Base-by-base conservation (phyloP, 2,888 invertebrate genomes). In the Megastigmus dorsalis region DNA sequence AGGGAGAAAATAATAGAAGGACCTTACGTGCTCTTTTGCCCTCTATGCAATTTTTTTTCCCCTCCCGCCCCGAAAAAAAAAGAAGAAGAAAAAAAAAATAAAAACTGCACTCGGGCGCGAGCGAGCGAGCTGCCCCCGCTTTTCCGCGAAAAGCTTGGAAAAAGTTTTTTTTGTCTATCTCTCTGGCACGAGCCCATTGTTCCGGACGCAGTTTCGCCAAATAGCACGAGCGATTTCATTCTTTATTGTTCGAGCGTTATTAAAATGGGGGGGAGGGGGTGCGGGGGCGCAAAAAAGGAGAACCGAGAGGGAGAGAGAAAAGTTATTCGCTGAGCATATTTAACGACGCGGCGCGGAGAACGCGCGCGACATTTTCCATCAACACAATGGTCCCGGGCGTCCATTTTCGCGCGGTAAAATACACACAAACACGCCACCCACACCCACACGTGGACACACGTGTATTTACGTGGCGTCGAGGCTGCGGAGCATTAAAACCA, bases 291-390 rank as follows among this genome's bases (percentile, higher is more conserved):
- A 33, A 41, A 41, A 26, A 41, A 41, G 18, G 20, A 38, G 26
- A 15, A n/a, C n/a, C n/a, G 57, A 26, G 26, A 2, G 36, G 13
- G 13, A n/a, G 3, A n/a, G 10, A 38, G n/a, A 23, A 62, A 41
- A 62, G 62, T 30, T 43, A 30, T 59, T 5, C 54, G 41, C 15
- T 28, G 28, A 66, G 28, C 18, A 66, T 43, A 54, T 38, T 52
- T 66, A 66, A 66, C 65, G 54, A 54, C 15, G n/a, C n/a, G n/a
- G 54, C 7, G 63, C 15, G 52, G n/a, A n/a, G n/a, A n/a, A n/a
- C n/a, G 54, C 7, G 63, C 15, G 52, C 20, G 41, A 54, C 20
- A 38, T 52, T 65, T 50, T 50, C 52, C 52, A 65, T 65, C 52
- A 15, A 65, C 50, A 38, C 50, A 65, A 52, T 41, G 36, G n/a